Percentiles rank a stretch among this genome's conserved stretches.
phyloP scores from a whole-genome alignment of 2,113 vertebrate genomes.

The Brienomyrus longianalis region DNA sequence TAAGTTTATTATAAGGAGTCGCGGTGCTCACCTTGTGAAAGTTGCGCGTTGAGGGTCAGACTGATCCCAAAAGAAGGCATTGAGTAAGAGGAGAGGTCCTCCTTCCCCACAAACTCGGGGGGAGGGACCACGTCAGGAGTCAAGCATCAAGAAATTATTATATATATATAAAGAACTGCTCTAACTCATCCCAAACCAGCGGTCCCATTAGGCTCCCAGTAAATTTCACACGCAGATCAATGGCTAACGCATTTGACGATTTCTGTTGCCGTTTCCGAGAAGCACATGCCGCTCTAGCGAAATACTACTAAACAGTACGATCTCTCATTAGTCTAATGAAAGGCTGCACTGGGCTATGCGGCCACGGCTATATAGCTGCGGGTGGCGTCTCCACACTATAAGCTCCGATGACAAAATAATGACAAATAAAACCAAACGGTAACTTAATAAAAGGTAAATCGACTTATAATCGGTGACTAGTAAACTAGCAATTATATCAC shows the following conservation, averaged over 20 bases:
- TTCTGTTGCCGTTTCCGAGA: neutral
- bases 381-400: neutral
- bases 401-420: neutral
- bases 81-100: constrained; percentile 49
- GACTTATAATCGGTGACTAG: neutral
- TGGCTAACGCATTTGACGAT: neutral
- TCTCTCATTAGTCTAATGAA: neutral
- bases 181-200: constrained; percentile 44
- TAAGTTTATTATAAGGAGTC: neutral
- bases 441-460: neutral
- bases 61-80: constrained; percentile 58
- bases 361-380: neutral
- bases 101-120: constrained; percentile 57
- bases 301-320: neutral
- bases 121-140: constrained; percentile 65
- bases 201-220: neutral
- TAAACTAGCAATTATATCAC: neutral
- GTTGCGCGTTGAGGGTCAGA: constrained; percentile 41
- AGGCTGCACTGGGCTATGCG: neutral
- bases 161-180: neutral
- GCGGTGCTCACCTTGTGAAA: constrained; percentile 56
- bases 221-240: neutral
- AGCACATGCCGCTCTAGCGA: neutral
- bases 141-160: constrained; percentile 18
- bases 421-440: neutral